A percentile compares a stretch with the other conserved stretches of the same genome.
phyloP scores from a whole-genome alignment of 2,888 invertebrate species.

The Uropetala carovei region DNA sequence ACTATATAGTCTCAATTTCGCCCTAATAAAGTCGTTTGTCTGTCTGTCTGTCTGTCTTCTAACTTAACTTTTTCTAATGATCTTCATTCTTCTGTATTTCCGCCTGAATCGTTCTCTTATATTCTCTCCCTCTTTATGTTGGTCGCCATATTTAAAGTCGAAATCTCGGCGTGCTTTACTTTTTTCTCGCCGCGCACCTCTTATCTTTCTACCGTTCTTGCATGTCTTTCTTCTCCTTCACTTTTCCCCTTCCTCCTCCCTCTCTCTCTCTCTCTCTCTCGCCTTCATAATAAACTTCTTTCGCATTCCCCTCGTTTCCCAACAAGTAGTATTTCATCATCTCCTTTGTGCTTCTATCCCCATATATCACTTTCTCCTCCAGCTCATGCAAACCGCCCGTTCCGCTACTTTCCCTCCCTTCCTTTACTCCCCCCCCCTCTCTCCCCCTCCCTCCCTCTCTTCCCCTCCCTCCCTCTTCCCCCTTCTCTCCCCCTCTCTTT shows the following conservation, averaged over 20 bases:
- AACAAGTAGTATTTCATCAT: not conserved
- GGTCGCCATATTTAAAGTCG: no score
- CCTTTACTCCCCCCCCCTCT: not conserved
- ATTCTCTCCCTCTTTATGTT: no score
- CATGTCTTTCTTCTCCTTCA: not conserved
- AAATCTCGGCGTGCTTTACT: no score
- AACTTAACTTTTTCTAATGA: no score
- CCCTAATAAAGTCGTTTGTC: no score
- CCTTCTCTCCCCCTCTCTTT: not conserved
- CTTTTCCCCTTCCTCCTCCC: not conserved
- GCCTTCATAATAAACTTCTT: not conserved
- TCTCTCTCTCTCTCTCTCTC: not conserved
- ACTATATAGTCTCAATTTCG: no score
- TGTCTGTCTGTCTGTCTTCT: not conserved
- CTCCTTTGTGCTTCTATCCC: not conserved
- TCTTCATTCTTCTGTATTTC: no score
- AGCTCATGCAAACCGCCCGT: no score
- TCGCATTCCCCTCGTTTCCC: not conserved
- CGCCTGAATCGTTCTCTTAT: no score
- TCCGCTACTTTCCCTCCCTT: not conserved
- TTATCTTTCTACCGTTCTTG: no score
- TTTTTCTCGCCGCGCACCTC: no score
- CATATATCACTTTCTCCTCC: constrained; percentile 25
- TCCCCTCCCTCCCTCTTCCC: not conserved
- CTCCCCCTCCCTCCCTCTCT: not conserved